phyloP scores from a whole-genome alignment of 1,140 invertebrate genomes.

The Nymphalis io region DNA sequence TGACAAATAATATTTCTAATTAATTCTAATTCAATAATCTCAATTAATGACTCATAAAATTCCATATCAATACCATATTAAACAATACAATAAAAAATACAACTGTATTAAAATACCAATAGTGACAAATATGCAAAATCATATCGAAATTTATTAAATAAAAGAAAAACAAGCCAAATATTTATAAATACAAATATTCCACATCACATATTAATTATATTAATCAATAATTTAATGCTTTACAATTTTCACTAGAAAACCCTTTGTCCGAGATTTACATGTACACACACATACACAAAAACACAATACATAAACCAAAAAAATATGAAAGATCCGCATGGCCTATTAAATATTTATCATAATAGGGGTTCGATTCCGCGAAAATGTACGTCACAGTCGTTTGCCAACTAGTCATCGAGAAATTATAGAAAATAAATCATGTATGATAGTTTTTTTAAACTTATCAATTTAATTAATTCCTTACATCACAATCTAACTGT shows the following conservation, averaged over 20 bases:
- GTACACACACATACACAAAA: no score
- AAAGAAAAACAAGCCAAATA: not conserved
- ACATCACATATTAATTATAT: not conserved
- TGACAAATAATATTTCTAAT: conserved; percentile 28
- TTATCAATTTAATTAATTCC: not conserved
- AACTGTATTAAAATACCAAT: conserved; percentile 6
- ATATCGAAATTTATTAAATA: conserved; percentile 8
- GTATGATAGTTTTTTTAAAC: not conserved
- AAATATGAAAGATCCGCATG: no score
- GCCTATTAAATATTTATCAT: no score
- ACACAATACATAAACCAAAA: no score
- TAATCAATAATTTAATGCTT: no score
- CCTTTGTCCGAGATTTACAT: no score
- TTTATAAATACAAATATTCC: not conserved
- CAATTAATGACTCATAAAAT: conserved; percentile 17
- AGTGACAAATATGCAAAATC: conserved; percentile 20
- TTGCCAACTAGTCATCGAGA: no score
- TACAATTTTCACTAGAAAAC: no score
- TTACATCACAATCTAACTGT: conserved; percentile 2
- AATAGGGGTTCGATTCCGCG: no score
- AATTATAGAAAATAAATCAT: not conserved
- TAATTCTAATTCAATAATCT: not conserved
- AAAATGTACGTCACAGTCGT: no score
- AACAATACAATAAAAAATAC: no score
- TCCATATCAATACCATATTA: conserved; percentile 2